Percentiles rank a stretch among this genome's conserved stretches.
Conservation (phyloP, 2,797 vertebrate genomes). For the Chelon labrosus region DNA sequence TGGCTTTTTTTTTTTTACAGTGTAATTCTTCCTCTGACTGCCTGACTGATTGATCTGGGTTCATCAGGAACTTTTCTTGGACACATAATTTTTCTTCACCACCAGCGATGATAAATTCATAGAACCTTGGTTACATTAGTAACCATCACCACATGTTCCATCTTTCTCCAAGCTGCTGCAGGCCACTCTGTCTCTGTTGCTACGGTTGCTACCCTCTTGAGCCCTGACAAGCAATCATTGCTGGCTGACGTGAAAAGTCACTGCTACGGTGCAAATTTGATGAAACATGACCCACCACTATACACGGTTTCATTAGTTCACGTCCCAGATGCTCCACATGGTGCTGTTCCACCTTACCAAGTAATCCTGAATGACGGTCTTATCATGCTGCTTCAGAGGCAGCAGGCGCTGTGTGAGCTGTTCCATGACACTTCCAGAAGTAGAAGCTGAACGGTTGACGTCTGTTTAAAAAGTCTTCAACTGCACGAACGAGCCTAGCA, state of each 20-base stretch:
- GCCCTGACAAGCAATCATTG: too few species aligned
- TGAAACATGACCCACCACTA: constrained; percentile 20
- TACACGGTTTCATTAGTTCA: constrained; percentile 12
- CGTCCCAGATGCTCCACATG: constrained; percentile 18
- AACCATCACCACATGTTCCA: too few species aligned
- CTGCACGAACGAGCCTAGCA: constrained; percentile 25
- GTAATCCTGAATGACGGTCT: constrained; percentile 28
- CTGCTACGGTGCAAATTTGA: constrained; percentile 23
- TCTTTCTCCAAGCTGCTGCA: too few species aligned
- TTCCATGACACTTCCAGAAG: background rate
- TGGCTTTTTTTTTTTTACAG: too few species aligned
- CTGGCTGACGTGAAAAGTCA: background rate
- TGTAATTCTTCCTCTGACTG: too few species aligned
- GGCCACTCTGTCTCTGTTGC: too few species aligned
- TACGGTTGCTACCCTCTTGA: too few species aligned
- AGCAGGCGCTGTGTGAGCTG: background rate
- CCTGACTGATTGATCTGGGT: too few species aligned
- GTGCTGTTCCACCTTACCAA: constrained; percentile 6
- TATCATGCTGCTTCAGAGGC: constrained; percentile 39
- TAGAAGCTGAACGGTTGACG: constrained; percentile 20
- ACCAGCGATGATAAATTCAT: too few species aligned
- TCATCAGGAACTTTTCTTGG: too few species aligned
- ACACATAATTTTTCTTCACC: too few species aligned
- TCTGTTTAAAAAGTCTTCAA: constrained; percentile 35
- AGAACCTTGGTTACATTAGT: too few species aligned